Conservation (phyloP, 92 coral and sea anemone species). For the Epizoanthus stellaris region DNA sequence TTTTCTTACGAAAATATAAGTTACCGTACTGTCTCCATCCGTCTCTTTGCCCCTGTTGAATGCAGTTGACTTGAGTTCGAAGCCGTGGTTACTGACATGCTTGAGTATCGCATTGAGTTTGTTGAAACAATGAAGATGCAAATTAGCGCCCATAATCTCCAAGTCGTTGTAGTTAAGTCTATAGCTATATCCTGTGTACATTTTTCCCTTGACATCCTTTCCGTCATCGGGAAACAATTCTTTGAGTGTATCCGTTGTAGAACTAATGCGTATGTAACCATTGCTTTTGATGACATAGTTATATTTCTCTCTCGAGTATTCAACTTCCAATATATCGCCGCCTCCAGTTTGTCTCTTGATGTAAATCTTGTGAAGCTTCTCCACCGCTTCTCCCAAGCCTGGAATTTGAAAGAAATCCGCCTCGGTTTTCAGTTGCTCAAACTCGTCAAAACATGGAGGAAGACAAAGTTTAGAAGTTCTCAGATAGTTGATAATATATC, state of each 20-base stretch:
- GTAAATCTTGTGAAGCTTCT: constrained; percentile 9
- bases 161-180: background rate
- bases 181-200: constrained; percentile 10
- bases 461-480: constrained; percentile 73
- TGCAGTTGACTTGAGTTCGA: constrained; percentile 18
- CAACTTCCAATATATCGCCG: constrained; percentile 19
- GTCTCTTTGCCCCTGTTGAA: constrained; percentile 12
- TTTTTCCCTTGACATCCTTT: background rate
- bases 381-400: constrained; percentile 60
- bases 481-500: constrained; percentile 75
- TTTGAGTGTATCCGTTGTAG: constrained; percentile 17
- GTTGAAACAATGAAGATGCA: constrained; percentile 21
- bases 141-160: constrained; percentile 20
- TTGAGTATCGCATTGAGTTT: constrained; percentile 23
- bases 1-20: constrained; percentile 18
- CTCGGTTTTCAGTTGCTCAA: constrained; percentile 78
- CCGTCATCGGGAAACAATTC: constrained; percentile 27
- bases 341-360: background rate
- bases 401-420: constrained; percentile 82
- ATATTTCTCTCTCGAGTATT: constrained; percentile 24
- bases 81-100: constrained; percentile 16
- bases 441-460: constrained; percentile 77
- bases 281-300: background rate
- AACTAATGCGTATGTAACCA: constrained; percentile 33
- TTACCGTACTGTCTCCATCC: background rate